Percentiles rank a stretch among this genome's conserved stretches.
Evolutionary conservation across 1,140 invertebrate genomes (phyloP).

Genomic region (Drosophila kurseongensis): DNA sequence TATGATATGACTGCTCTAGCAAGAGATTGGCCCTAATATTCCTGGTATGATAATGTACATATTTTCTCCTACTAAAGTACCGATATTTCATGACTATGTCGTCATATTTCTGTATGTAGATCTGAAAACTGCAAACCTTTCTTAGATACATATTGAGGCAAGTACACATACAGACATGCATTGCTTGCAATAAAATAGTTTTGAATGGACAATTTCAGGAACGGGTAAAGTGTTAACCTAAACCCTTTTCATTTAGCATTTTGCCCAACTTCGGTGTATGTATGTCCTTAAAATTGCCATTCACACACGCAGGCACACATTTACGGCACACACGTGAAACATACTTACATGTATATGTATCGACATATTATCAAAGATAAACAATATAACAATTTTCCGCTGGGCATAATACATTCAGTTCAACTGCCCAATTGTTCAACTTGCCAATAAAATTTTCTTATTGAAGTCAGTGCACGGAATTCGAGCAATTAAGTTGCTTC

Average conservation of each 20-base stretch:
- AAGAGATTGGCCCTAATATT: too few relatives aligned
- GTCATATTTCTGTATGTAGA: background rate
- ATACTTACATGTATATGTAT: conserved; percentile 38
- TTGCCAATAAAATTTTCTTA: conserved; percentile 6
- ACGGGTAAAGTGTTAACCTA: background rate
- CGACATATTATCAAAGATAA: conserved; percentile 35
- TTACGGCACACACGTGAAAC: conserved; percentile 15
- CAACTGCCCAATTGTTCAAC: conserved; percentile 9
- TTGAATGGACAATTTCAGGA: background rate
- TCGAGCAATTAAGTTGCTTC: conserved; percentile 12
- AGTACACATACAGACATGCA: background rate
- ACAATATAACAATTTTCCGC: conserved; percentile 26
- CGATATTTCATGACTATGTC: background rate
- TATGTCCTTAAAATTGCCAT: conserved; percentile 31
- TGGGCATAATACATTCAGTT: conserved; percentile 24
- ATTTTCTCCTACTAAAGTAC: too few relatives aligned
- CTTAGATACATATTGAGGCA: conserved; percentile 5
- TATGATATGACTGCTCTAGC: too few relatives aligned
- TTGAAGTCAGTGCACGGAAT: conserved; percentile 26
- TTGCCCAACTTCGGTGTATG: conserved; percentile 16
- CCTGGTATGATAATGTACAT: too few relatives aligned
- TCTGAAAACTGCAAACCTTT: conserved; percentile 2
- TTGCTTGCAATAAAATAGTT: background rate
- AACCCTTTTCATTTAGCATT: conserved; percentile 11
- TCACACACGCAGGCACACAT: conserved; percentile 16